A percentile compares a stretch with the other conserved stretches of the same genome.
Conservation (phyloP, 1,140 invertebrate species). For the Argopecten irradians region DNA sequence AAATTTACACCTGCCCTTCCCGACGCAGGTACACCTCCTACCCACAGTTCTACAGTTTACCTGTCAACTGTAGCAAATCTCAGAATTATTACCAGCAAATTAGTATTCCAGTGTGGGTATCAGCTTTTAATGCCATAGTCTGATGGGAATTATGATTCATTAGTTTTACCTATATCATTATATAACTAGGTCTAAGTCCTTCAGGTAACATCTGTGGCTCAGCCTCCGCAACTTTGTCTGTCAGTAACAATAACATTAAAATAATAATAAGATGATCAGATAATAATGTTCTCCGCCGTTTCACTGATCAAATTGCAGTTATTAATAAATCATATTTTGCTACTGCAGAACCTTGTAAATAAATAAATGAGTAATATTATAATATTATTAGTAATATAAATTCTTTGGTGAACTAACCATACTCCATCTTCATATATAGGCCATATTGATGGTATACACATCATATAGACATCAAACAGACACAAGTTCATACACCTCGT, state of each 20-base stretch:
- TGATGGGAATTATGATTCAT: background rate
- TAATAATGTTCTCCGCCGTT: background rate
- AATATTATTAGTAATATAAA: too few relatives aligned
- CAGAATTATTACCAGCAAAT: background rate
- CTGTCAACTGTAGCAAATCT: background rate
- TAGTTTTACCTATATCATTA: background rate
- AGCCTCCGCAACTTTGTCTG: background rate
- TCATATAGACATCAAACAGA: background rate
- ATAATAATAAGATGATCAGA: background rate
- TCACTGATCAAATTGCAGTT: background rate
- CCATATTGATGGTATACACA: background rate
- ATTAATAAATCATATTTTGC: background rate
- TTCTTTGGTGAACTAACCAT: background rate
- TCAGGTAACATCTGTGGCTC: background rate
- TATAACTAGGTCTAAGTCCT: background rate
- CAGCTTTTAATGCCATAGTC: background rate
- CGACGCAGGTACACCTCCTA: background rate
- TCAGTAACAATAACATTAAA: background rate
- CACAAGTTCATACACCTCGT: background rate
- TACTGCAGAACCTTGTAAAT: background rate
- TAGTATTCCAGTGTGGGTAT: background rate
- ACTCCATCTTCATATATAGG: background rate
- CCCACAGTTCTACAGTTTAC: background rate
- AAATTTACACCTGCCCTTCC: background rate
- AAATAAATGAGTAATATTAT: background rate